These are phyloP conservation scores for Idaea biselata DNA, from an alignment of 2,888 invertebrate species.

Conservation along the genomic window DNA sequence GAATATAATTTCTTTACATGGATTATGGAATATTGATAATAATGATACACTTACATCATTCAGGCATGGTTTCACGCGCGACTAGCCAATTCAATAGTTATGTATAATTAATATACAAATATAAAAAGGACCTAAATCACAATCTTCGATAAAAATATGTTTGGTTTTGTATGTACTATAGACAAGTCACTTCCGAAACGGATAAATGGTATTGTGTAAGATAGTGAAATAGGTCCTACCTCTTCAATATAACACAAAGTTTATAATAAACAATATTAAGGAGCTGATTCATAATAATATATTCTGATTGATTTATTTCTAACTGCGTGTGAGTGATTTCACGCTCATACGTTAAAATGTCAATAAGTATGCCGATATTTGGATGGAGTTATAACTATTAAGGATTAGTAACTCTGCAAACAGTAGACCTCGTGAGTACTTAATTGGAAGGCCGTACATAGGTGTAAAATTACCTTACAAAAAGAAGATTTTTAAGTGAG, in stretches of 20 bases:
- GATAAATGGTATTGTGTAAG: not conserved
- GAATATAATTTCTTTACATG: constrained; percentile 68
- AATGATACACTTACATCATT: not conserved
- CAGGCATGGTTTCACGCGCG: constrained; percentile 51
- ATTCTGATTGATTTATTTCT: no score
- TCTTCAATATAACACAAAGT: constrained; percentile 4
- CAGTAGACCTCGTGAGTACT: no score
- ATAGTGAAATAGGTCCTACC: constrained; percentile 1
- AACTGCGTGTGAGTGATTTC: not conserved
- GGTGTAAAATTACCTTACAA: no score
- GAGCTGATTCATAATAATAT: constrained; percentile 6
- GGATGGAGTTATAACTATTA: no score
- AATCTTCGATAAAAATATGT: constrained; percentile 17
- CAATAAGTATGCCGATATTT: no score
- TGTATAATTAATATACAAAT: constrained; percentile 42
- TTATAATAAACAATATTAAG: constrained; percentile 8
- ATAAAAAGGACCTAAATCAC: constrained; percentile 20
- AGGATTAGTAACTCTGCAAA: no score
- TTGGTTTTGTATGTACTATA: not conserved
- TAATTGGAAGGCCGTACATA: no score
- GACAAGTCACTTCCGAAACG: not conserved
- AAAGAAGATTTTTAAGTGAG: no score
- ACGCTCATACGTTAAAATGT: not conserved
- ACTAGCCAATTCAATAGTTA: constrained; percentile 56
- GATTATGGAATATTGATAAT: constrained; percentile 36